Base-by-base conservation (phyloP, 2,888 invertebrate species). In the Drosophila cognata region DNA sequence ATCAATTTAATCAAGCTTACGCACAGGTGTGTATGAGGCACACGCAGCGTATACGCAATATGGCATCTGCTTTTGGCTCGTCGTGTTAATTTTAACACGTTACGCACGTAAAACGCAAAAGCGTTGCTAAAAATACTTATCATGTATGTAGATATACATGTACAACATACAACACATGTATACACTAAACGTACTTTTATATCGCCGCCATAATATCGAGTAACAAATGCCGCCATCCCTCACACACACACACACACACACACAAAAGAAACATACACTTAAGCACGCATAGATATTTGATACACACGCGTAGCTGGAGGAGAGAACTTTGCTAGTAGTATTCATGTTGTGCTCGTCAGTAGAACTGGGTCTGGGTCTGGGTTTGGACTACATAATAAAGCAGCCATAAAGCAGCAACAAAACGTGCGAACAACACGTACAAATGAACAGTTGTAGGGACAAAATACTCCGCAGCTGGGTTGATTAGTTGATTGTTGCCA, bases 61-160 rank as follows among this genome's bases (percentile, higher is more conserved):
- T 76, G 80, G 71, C 76, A 64, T 66, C 75, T 73, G 80, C 33
- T 60, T 63, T 68, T 81, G 78, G 84, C 63, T 64, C 65, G 70
- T 78, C 64, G 78, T 77, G 86, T 85, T 87, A 87, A 89, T 87
- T 87, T 87, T 85, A 85, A 85, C 90, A 85, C 89, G 86, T 89
- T 89, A 89, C 88, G 82, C 89, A 89, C 86, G 89, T 84, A 88
- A 78, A 70, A 55, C 71, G 70, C 68, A 75, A 76, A 62, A 68
- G 72, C 75, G 74, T 73, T 81, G 88, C 87, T 81, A 88, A 88
- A 87, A 87, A 87, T 89, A 78, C 65, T 52, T 41, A 89, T 89
- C 79, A 79, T 84, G 64, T 70, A 63, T 62, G 53, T 63, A 67
- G 68, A 71, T 66, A 71, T 58, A 61, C 64, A 67, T 36, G 48